A percentile compares a stretch with the other conserved stretches of the same genome.
phyloP scores from a whole-genome alignment of 2,113 vertebrate species.

The Spilogale gracilis region DNA sequence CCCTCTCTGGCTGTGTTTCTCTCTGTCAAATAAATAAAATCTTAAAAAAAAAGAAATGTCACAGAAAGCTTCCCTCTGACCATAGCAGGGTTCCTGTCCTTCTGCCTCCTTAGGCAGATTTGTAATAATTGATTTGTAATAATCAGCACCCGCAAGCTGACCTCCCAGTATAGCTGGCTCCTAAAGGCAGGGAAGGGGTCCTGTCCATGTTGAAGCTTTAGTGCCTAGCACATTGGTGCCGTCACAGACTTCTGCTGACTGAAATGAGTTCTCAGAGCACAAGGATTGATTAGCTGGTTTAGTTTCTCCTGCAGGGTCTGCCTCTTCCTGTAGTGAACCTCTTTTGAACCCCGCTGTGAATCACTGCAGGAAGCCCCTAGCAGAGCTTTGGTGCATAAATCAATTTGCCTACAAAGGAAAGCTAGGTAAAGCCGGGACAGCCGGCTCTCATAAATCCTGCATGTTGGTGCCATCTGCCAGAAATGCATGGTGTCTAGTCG shows the following conservation, averaged over 20 bases:
- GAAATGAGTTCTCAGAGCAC: background rate
- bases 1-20: too few species aligned
- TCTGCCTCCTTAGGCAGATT: too few species aligned
- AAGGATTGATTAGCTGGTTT: background rate
- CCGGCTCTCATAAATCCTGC: conserved; percentile 87
- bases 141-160: background rate
- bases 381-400: conserved; percentile 77
- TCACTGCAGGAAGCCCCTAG: conserved; percentile 53
- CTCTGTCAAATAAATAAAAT: too few species aligned
- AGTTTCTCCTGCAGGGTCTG: conserved; percentile 51
- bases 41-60: too few species aligned
- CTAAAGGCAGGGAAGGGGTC: background rate
- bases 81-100: background rate
- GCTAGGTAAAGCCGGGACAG: conserved; percentile 82
- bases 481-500: conserved; percentile 76
- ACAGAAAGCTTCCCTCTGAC: background rate
- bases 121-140: too few species aligned
- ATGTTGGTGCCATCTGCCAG: conserved; percentile 85
- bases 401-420: conserved; percentile 82
- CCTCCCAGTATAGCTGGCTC: background rate
- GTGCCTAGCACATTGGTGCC: background rate
- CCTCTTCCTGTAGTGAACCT: background rate
- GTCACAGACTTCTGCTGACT: background rate
- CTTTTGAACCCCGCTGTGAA: conserved; percentile 45
- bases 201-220: background rate